These are phyloP conservation scores for Lytechinus pictus DNA, from an alignment of 35 echinoderm and acorn worm species.

Conservation along the genomic window DNA sequence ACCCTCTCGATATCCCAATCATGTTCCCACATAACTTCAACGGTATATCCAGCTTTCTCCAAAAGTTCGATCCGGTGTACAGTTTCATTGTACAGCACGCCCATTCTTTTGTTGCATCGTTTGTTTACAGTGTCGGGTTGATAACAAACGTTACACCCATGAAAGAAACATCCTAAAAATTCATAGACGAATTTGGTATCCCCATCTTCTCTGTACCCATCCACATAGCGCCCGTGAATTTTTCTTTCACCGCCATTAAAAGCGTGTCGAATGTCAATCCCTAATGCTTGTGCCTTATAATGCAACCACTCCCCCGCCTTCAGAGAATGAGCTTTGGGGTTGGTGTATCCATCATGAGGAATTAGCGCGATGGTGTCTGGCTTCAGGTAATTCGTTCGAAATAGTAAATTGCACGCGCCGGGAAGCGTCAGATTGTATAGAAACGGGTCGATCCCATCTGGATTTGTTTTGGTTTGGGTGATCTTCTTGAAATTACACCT, in stretches of 20 bases:
- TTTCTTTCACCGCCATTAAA: not conserved
- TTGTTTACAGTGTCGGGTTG: not conserved
- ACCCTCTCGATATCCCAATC: not conserved
- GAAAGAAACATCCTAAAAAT: conserved; percentile 24
- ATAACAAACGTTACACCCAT: not conserved
- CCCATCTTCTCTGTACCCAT: not conserved
- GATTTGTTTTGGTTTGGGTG: too few relatives aligned
- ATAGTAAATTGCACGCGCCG: too few relatives aligned
- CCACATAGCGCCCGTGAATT: not conserved
- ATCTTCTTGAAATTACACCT: too few relatives aligned
- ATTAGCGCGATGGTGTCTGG: conserved; percentile 39
- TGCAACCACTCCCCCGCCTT: not conserved
- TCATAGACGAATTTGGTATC: not conserved
- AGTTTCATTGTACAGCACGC: not conserved
- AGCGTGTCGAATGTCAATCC: not conserved
- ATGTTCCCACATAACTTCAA: not conserved
- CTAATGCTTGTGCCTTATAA: not conserved
- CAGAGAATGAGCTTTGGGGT: not conserved
- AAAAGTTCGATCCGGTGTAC: not conserved
- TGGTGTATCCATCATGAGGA: not conserved
- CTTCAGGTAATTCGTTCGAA: conserved; percentile 13
- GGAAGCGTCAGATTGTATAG: too few relatives aligned
- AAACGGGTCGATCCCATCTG: too few relatives aligned
- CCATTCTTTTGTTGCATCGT: not conserved
- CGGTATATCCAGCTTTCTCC: not conserved